Evolutionary conservation across 2,797 vertebrate species (phyloP), one percentile per base, ranked within the genome.

Genomic region (Spea hammondii): DNA sequence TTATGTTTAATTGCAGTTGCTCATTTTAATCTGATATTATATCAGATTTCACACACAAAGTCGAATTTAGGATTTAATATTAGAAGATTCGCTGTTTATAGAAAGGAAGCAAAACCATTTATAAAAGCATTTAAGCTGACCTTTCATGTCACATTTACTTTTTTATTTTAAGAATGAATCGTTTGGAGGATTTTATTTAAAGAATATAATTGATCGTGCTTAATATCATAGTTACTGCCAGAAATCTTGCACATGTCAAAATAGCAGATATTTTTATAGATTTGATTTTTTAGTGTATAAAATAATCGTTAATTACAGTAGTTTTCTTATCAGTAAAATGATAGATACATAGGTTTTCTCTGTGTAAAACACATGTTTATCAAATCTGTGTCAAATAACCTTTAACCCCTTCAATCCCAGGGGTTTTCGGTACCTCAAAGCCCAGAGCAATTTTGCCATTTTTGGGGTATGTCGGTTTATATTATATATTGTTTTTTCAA

Each of bases 71-170:
- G 48, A 47, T 66, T 11, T 4, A 14, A 55, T 12, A 11, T 75
- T 60, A 44, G n/a, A 55, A 47, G 17, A 79, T 68, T 73, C 65
- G 45, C 72, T 48, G 54, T 64, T 44, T 64, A 74, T 74, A 49
- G 72, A 74, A 69, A 54, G 78, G 78, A 65, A 69, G 71, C 62
- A 54, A 70, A 51, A 69, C 32, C 70, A 44, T 79, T 74, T 79
- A 72, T 47, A 62, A 32, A 54, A 57, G 65, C 78, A 45, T 68
- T 49, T 69, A 46, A 69, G 70, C 71, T 74, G 72, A 74, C 78
- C 78, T 74, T 79, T 79, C 78, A 74, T 79, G 71, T 74, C 78
- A 79, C 54, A 79, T 79, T 65, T 54, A 69, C 72, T 79, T 65
- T 65, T 70, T 62, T 69, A 67, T 50, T 65, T 32, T 66, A 54